Conservation (phyloP, 2,888 invertebrate species). For the Drosophila seclusa region DNA sequence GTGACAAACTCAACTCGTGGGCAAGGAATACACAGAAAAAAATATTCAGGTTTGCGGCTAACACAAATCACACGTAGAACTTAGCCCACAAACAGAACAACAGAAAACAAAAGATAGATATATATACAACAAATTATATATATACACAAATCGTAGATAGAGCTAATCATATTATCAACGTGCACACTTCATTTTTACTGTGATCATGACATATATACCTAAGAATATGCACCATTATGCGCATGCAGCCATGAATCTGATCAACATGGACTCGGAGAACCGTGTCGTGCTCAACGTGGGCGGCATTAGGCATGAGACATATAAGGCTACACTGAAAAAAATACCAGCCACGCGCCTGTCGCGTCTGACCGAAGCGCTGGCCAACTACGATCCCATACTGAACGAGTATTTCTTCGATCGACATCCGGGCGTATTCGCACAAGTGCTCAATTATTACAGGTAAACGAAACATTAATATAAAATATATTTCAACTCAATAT, state of each 20-base stretch:
- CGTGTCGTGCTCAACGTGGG: constrained; percentile 99
- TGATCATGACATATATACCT: constrained; percentile 80
- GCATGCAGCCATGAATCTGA: constrained; percentile 91
- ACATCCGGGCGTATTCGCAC: constrained; percentile 98
- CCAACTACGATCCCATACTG: constrained; percentile 99
- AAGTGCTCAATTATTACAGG: constrained; percentile 98
- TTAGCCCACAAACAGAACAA: constrained; percentile 16
- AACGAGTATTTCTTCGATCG: constrained; percentile 99
- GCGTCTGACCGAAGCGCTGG: constrained; percentile 97
- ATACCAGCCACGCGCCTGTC: constrained; percentile 98
- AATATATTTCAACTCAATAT: not conserved
- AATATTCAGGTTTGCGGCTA: constrained; percentile 62
- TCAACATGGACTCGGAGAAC: constrained; percentile 98
- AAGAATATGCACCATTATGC: constrained; percentile 80
- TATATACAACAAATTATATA: constrained; percentile 1
- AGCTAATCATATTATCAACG: constrained; percentile 7
- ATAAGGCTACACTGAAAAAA: constrained; percentile 98
- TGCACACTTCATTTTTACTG: constrained; percentile 17
- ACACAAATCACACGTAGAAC: constrained; percentile 18
- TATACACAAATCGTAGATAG: constrained; percentile 12
- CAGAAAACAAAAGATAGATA: not conserved
- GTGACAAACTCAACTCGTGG: constrained; percentile 40
- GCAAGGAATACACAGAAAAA: constrained; percentile 57
- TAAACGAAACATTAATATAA: constrained; percentile 75
- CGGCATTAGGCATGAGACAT: constrained; percentile 98